phyloP scores from a whole-genome alignment of 1,140 invertebrate genomes.

The Drosophila subpulchrella region DNA sequence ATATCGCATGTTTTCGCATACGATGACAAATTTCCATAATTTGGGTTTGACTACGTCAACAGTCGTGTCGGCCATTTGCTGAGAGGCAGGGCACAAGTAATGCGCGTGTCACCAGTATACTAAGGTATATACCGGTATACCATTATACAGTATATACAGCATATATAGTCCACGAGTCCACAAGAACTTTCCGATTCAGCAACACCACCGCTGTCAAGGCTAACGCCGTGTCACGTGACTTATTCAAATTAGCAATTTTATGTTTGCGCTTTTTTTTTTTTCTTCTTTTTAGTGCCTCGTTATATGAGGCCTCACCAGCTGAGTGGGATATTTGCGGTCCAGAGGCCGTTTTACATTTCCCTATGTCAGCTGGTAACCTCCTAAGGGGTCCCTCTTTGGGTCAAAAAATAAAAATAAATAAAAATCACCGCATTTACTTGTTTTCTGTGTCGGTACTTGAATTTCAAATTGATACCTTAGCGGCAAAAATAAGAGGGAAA shows the following conservation, averaged over 20 bases:
- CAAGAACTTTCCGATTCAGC: slow-evolving; percentile 13
- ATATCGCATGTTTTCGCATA: slow-evolving; percentile 41
- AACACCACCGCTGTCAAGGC: slow-evolving; percentile 47
- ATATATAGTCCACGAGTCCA: background rate
- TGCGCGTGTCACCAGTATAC: slow-evolving; percentile 12
- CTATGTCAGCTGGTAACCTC: background rate
- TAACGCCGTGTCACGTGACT: slow-evolving; percentile 70
- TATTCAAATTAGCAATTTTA: slow-evolving; percentile 81
- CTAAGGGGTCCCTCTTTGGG: background rate
- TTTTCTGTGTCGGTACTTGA: background rate
- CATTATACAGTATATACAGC: background rate
- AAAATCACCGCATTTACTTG: background rate
- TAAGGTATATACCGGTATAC: background rate
- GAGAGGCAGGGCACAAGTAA: slow-evolving; percentile 4
- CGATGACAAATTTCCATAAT: slow-evolving; percentile 46
- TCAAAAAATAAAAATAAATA: background rate
- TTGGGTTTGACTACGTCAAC: slow-evolving; percentile 42
- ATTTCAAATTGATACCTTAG: background rate
- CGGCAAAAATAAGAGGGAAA: too few species aligned
- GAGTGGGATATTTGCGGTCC: slow-evolving; percentile 2
- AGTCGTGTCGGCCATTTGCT: slow-evolving; percentile 35
- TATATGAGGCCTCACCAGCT: background rate
- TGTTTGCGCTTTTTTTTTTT: slow-evolving; percentile 70
- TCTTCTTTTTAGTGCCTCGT: slow-evolving; percentile 23
- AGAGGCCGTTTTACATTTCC: background rate